Conservation (phyloP, 2,888 invertebrate species). For the Drosophila kuntzei region DNA sequence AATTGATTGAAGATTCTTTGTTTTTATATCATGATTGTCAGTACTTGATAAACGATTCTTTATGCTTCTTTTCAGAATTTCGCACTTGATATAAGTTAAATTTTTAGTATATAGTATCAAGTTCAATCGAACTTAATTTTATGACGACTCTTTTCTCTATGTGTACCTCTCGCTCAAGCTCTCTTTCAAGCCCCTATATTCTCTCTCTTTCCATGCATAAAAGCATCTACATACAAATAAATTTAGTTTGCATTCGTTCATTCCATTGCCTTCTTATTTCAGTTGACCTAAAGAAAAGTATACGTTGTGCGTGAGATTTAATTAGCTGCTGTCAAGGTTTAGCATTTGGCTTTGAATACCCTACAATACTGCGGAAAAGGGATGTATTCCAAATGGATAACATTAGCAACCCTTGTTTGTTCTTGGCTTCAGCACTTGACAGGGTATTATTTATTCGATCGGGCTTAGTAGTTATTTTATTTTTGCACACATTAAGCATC, state of each 20-base stretch:
- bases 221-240: neutral
- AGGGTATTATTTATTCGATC: neutral
- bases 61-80: too few species aligned
- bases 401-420: neutral
- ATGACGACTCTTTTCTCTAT: too few species aligned
- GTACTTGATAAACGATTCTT: too few species aligned
- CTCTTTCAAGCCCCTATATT: neutral
- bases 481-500: conserved; percentile 33
- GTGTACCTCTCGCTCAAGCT: too few species aligned
- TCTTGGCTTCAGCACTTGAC: neutral
- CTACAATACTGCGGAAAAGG: neutral
- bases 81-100: too few species aligned
- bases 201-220: neutral
- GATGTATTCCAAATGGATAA: neutral
- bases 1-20: too few species aligned
- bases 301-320: conserved; percentile 46
- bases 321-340: conserved; percentile 51
- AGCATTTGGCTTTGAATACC: conserved; percentile 21
- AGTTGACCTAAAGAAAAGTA: conserved; percentile 1
- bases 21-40: too few species aligned
- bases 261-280: conserved; percentile 17
- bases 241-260: conserved; percentile 1
- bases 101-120: too few species aligned
- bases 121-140: too few species aligned
- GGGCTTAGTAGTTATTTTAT: neutral